These are phyloP conservation scores for Neostethus bicornis DNA, from an alignment of 2,797 vertebrate genomes.

Conservation along the genomic window DNA sequence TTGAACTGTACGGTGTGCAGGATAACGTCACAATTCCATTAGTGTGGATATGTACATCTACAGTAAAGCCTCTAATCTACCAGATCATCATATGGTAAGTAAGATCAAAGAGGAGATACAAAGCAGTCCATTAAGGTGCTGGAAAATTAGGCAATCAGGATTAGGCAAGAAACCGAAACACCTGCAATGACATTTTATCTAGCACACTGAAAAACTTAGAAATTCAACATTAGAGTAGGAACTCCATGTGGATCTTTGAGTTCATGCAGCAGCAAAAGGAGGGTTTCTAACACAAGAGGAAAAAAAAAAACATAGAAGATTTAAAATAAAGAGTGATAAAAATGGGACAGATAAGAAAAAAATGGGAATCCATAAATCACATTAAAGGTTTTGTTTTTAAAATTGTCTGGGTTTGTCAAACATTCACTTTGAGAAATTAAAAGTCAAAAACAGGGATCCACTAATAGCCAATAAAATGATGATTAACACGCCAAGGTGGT, in stretches of 20 bases:
- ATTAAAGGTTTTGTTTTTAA: neutral
- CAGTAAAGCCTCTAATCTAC: constrained; percentile 46
- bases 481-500: neutral
- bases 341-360: neutral
- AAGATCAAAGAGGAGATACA: neutral
- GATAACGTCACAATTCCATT: constrained; percentile 33
- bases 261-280: no score
- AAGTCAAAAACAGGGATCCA: neutral
- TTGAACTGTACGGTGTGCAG: constrained; percentile 25
- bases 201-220: no score
- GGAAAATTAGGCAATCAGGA: neutral
- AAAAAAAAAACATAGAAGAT: neutral
- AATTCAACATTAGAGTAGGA: no score
- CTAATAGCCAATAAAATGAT: neutral
- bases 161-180: neutral
- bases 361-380: constrained; percentile 8
- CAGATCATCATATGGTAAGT: constrained; percentile 15
- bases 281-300: neutral
- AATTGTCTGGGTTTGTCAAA: neutral
- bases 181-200: no score
- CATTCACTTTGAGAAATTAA: neutral
- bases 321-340: constrained; percentile 1
- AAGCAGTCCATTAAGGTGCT: neutral
- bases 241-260: no score
- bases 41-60: constrained; percentile 26